Evolutionary conservation across 2,797 vertebrate species (phyloP).

Genomic region (Bradypodion ventrale): DNA sequence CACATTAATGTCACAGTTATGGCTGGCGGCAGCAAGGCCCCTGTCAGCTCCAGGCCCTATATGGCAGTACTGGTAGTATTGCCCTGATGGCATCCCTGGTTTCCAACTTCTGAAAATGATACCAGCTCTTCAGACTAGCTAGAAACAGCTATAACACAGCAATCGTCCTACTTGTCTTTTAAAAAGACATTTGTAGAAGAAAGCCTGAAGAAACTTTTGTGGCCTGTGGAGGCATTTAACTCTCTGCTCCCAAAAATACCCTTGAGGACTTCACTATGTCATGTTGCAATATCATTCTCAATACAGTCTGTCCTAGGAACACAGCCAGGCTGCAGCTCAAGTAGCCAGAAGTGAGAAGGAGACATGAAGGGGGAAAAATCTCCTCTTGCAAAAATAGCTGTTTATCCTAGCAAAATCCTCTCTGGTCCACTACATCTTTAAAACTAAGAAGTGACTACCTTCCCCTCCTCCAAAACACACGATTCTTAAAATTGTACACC

Average conservation of each 20-base stretch:
- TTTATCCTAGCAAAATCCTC: background rate
- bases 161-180: background rate
- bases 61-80: too few relatives aligned
- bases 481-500: background rate
- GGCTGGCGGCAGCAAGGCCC: too few relatives aligned
- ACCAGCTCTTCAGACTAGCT: background rate
- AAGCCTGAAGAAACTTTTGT: background rate
- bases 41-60: too few relatives aligned
- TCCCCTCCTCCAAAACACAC: too few relatives aligned
- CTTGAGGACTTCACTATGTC: background rate
- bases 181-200: background rate
- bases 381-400: background rate
- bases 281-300: background rate
- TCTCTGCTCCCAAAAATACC: too few relatives aligned
- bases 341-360: background rate
- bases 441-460: background rate
- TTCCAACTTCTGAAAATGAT: background rate
- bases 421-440: background rate
- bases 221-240: too few relatives aligned
- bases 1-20: too few relatives aligned
- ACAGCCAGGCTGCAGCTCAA: background rate
- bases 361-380: too few relatives aligned
- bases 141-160: background rate
- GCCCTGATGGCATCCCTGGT: too few relatives aligned
- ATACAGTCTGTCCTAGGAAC: background rate